Base-by-base conservation (phyloP, 1,140 invertebrate species). In the Scaptomyza pallida region DNA sequence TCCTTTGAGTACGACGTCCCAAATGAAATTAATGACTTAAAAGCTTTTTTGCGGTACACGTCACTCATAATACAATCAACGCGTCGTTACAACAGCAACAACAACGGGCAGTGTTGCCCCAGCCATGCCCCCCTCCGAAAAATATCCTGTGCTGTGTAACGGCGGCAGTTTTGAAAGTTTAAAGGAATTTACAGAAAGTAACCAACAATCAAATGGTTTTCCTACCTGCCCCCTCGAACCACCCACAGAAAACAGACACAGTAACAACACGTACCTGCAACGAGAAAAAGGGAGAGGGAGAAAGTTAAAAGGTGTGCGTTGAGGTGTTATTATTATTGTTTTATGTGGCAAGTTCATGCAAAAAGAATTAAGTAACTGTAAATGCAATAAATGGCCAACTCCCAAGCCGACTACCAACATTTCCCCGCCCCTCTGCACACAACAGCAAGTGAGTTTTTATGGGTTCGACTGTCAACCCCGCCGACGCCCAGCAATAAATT, bases 61-160 rank as follows among this genome's bases (percentile, higher is more conserved):
- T 85, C 82, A 86, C 81, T 85, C 81, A 85, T 88, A 85, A 85
- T 71, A 86, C 81, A 86, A 85, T 85, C 82, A 88, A 88, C 79
- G 77, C 78, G 69, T 15, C 80, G 72, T 70, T 73, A 79, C 68
- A 68, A 75, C 51, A 67, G 52, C 59, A 48, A 50, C 57, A 75
- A 56, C 64, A 54, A 40, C 17, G 41, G 59, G 50, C 12, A n/a
- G n/a, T n/a, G 65, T 16, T 45, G 43, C 48, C 56, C 48, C 48
- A 43, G 69, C 56, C 43, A 51, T 47, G 59, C 17, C 33, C 35
- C 54, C 4, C n/a, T n/a, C n/a, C n/a, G n/a, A n/a, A n/a, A 35
- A 86, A 79, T 73, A 73, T 65, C 56, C 63, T 70, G 60, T 62
- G 56, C 26, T 30, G 48, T 75, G 64, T 85, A 85, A 85, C 81